Evolutionary conservation across 2,888 invertebrate genomes (phyloP), one percentile per base, ranked within the genome.

Genomic region (Heliconius charithonia): DNA sequence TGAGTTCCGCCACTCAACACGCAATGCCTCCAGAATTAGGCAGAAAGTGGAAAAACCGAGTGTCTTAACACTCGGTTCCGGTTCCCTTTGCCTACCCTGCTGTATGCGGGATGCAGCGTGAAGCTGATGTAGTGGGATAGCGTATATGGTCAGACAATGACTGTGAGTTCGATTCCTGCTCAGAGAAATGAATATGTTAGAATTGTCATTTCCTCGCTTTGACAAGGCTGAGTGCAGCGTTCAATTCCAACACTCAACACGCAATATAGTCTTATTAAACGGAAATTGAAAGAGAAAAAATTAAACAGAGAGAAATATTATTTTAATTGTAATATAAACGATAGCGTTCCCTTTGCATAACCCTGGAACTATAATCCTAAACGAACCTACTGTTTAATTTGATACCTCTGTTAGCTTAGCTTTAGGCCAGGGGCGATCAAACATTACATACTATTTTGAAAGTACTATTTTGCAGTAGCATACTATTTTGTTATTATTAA

Each of bases 381-480:
- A 75, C 67, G 66, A 75, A 67, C 75, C 67, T 59, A 59, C 72
- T 72, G 72, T 78, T 73, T 78, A 59, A 78, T 78, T 66, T 62
- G 74, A 78, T 78, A 78, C 65, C 74, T 74, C 59, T 72, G 72
- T 72, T 78, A 67, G 78, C 66, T 78, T 74, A 67, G 66, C 59
- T 69, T 69, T 29, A 67, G 78, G n/a, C 45, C 72, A 72, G 72
- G 59, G 56, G n/a, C 32, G 16, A 32, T 72, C 72, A 72, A 72
- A 59, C 37, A 45, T 69, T 45, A 25, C 25, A 22, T 56, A 56
- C n/a, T 59, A n/a, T 59, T 59, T 9, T n/a, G 22, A n/a, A n/a
- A n/a, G 4, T 59, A n/a, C n/a, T n/a, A n/a, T n/a, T n/a, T n/a
- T n/a, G n/a, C n/a, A n/a, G n/a, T n/a, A n/a, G n/a, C n/a, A n/a